phyloP scores from a whole-genome alignment of 2,888 invertebrate species.

The Leptothorax acervorum region DNA sequence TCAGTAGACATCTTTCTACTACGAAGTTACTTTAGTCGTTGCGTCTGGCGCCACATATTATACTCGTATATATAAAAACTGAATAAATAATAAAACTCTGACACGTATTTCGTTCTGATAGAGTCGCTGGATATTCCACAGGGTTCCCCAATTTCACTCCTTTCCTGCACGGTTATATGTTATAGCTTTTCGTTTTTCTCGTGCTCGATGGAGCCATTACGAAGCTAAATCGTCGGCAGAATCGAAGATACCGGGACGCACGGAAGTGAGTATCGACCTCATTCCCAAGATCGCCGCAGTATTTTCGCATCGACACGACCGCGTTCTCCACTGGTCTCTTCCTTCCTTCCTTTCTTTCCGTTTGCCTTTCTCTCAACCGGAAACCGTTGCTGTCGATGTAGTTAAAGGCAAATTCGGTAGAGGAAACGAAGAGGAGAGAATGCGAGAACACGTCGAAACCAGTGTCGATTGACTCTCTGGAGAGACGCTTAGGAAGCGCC shows the following conservation, averaged over 20 bases:
- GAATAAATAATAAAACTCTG: conserved; percentile 44
- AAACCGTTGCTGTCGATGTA: conserved; percentile 33
- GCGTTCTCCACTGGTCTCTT: conserved; percentile 7
- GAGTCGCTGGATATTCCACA: conserved; percentile 38
- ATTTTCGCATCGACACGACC: conserved; percentile 68
- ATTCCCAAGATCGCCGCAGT: conserved; percentile 68
- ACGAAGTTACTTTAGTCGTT: conserved; percentile 5
- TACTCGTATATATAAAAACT: conserved; percentile 25
- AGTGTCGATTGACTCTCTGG: conserved; percentile 57
- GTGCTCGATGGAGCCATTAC: conserved; percentile 50
- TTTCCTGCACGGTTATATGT: conserved; percentile 62
- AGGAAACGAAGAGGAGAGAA: conserved; percentile 30
- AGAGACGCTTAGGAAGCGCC: conserved; percentile 58
- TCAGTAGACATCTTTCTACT: conserved; percentile 22
- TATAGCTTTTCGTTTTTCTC: conserved; percentile 48
- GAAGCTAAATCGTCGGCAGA: conserved; percentile 64
- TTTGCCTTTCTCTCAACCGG: conserved; percentile 31
- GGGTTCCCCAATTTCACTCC: conserved; percentile 62
- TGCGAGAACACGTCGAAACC: conserved; percentile 60
- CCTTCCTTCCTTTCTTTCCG: conserved; percentile 40
- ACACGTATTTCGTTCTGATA: conserved; percentile 55
- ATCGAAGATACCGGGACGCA: conserved; percentile 60
- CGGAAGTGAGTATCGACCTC: conserved; percentile 67
- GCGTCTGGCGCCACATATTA: conserved; percentile 22
- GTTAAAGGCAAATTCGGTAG: conserved; percentile 7